These are phyloP conservation scores for Apodemia zela DNA, from an alignment of 2,888 invertebrate genomes.

Conservation along the genomic window DNA sequence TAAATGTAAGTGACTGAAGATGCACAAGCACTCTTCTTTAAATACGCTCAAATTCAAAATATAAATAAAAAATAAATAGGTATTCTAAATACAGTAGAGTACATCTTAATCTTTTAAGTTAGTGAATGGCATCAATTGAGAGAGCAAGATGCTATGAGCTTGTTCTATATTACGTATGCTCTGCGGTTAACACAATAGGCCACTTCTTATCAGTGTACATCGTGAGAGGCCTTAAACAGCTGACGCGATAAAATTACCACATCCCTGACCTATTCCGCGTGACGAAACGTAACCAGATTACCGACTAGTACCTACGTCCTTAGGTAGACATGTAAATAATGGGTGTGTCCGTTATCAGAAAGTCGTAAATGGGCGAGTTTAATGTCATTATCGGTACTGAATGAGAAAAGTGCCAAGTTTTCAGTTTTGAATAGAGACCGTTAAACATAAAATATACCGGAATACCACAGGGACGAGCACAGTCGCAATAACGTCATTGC, in stretches of 20 bases:
- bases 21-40: too few species aligned
- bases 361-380: constrained; percentile 27
- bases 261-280: constrained; percentile 52
- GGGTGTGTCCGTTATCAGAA: constrained; percentile 37
- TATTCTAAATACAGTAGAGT: too few species aligned
- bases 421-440: background rate
- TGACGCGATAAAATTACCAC: constrained; percentile 51
- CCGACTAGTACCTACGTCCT: constrained; percentile 39
- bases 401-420: constrained; percentile 17
- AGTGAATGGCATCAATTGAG: too few species aligned
- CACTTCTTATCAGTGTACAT: constrained; percentile 34
- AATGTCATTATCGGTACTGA: constrained; percentile 26
- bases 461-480: too few species aligned
- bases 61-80: too few species aligned
- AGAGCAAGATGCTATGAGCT: background rate
- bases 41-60: too few species aligned
- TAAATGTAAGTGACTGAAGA: too few species aligned
- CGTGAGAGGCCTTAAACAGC: constrained; percentile 43
- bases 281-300: constrained; percentile 41
- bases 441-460: background rate
- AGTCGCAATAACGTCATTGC: background rate
- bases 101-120: too few species aligned
- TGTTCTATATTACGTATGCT: constrained; percentile 23
- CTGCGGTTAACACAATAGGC: constrained; percentile 32
- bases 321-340: constrained; percentile 43